phyloP scores from a whole-genome alignment of 2,888 invertebrate genomes.

The Platycnemis pennipes region DNA sequence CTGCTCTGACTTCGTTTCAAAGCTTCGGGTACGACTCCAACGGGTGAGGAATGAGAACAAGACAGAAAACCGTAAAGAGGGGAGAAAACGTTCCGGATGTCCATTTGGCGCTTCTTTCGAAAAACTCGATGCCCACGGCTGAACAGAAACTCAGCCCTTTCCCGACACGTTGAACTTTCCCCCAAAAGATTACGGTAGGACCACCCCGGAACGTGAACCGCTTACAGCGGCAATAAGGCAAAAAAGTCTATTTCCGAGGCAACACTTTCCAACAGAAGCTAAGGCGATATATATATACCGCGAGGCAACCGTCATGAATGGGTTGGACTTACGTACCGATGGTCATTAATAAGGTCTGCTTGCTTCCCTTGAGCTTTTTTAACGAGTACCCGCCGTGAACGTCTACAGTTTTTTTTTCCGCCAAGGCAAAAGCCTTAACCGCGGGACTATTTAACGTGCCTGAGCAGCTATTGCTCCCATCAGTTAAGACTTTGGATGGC shows the following conservation, averaged over 20 bases:
- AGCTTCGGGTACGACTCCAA: neutral
- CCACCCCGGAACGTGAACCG: neutral
- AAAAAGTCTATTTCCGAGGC: neutral
- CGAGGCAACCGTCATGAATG: neutral
- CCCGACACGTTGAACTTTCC: neutral
- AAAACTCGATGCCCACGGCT: neutral
- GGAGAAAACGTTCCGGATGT: neutral
- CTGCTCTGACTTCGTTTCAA: neutral
- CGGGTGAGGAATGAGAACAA: neutral
- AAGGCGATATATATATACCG: neutral
- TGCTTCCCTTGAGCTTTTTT: neutral
- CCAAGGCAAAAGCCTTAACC: neutral
- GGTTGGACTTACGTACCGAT: neutral
- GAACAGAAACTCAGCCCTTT: neutral
- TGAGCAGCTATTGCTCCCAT: neutral
- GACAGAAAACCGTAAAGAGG: neutral
- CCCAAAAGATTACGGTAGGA: neutral
- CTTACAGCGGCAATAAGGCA: neutral
- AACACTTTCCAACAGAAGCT: neutral
- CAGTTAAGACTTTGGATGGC: neutral
- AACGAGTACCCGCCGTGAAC: neutral
- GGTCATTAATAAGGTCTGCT: slow-evolving; percentile 16
- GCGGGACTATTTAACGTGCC: neutral
- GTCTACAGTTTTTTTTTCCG: neutral
- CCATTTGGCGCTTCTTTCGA: neutral